Base-by-base conservation (phyloP, 2,888 invertebrate genomes). In the Athalia rosae region DNA sequence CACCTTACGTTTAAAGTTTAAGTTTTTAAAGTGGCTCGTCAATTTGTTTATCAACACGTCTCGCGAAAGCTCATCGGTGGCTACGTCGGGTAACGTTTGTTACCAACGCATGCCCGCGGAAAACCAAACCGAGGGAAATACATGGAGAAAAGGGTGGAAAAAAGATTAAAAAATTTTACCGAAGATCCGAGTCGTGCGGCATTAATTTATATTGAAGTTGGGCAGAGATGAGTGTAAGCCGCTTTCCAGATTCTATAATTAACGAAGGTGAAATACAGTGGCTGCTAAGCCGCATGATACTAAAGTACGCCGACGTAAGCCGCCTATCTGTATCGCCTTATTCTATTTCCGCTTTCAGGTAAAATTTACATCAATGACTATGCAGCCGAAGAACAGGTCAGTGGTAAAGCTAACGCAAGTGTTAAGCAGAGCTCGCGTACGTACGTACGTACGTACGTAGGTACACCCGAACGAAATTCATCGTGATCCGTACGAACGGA, bases 171-270 rank as follows among this genome's bases (percentile, higher is more conserved):
- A 71, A 58, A 9, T 58, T 4, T 45, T 9, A 56, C n/a, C 9
- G 15, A 43, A 58, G 43, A 71, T 4, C 58, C 58, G 71, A 58
- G 45, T 15, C 11, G 28, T 28, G 11, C 53, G 50, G n/a, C 45
- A 74, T 74, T 79, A 79, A 79, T 79, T 79, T 61, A 69, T 59
- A 79, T 78, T 74, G 78, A 78, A 62, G 62, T 71, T 43, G 47
- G 61, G 56, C 48, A 73, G 77, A 79, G 71, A 71, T 48, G 58
- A 64, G 79, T 67, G 77, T 77, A 69, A 77, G 53, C 77, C 58
- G 79, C 77, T 76, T 77, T 77, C 69, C 79, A 56, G 77, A 79
- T 79, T 79, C 77, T 79, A 28, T 28, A 77, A 79, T 77, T 79
- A 79, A 74, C 48, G 58, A 48, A 74, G 74, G 74, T 74, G 74